Base-by-base conservation (phyloP, 1,140 invertebrate genomes). In the Lycorma delicatula region DNA sequence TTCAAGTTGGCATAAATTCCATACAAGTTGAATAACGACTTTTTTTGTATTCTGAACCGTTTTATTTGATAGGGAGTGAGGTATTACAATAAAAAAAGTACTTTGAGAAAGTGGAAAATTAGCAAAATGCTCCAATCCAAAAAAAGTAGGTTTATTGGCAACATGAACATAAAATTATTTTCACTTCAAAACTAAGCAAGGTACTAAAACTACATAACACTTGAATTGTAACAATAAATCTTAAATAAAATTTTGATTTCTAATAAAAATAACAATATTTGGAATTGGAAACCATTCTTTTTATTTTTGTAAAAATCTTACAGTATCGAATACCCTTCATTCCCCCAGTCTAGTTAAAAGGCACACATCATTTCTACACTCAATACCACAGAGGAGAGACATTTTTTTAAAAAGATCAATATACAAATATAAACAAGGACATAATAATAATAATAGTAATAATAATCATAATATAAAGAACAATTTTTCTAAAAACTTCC, bases 141-240 rank as follows among this genome's bases (percentile, higher is more conserved):
- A n/a, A n/a, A n/a, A n/a, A n/a, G n/a, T n/a, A n/a, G n/a, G n/a
- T n/a, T n/a, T n/a, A n/a, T n/a, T n/a, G n/a, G n/a, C n/a, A n/a
- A n/a, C n/a, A n/a, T n/a, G n/a, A n/a, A n/a, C n/a, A n/a, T 44
- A 44, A 22, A 16, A 44, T 44, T 1, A 57, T 57, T 50, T 57
- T 57, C 56, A 57, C 56, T 57, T 57, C 56, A 57, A 51, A 51
- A 57, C 47, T 41, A 57, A 57, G 56, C 52, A 57, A 57, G 56
- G 48, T 41, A 31, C 27, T 57, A 57, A 18, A 49, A 16, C 46
- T 49, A 48, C 25, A 57, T 27, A 57, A 27, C 48, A 34, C n/a
- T 57, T 44, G 31, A 9, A 34, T n/a, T 34, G 9, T n/a, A 9
- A 34, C n/a, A 34, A n/a, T n/a, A 34, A 44, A 44, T 2, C 13